These are phyloP conservation scores for Achlya flavicornis DNA, from an alignment of 2,888 invertebrate genomes.

Conservation along the genomic window DNA sequence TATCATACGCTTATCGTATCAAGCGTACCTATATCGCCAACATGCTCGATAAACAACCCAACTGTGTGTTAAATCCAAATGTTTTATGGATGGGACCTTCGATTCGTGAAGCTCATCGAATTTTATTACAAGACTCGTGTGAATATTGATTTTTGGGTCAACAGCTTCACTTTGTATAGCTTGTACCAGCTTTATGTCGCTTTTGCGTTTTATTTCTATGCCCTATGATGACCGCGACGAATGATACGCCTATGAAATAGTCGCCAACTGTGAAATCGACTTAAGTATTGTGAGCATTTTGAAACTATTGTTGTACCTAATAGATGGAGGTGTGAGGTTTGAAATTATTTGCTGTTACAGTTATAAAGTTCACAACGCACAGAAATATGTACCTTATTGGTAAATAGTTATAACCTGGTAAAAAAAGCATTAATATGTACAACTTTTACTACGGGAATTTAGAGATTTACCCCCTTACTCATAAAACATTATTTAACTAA, in stretches of 20 bases:
- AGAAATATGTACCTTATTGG: no score
- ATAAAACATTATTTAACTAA: no score
- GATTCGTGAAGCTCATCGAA: slow-evolving; percentile 72
- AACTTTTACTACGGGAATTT: no score
- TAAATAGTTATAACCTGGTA: no score
- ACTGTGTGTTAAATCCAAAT: slow-evolving; percentile 56
- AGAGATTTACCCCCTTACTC: no score
- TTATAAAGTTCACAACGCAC: background rate
- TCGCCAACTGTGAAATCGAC: slow-evolving; percentile 33
- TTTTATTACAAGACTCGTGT: slow-evolving; percentile 71
- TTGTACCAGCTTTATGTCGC: slow-evolving; percentile 51
- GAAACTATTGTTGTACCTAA: background rate
- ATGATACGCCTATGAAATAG: slow-evolving; percentile 47
- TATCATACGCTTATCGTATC: background rate
- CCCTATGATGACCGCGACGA: slow-evolving; percentile 47
- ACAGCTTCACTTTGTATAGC: slow-evolving; percentile 66
- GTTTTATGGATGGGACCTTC: slow-evolving; percentile 76
- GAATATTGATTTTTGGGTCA: slow-evolving; percentile 82
- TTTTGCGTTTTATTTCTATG: slow-evolving; percentile 55
- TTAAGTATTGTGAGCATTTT: slow-evolving; percentile 35
- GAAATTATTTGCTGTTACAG: background rate
- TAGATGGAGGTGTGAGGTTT: background rate
- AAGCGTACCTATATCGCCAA: background rate
- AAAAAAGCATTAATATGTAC: no score
- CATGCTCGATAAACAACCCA: slow-evolving; percentile 30